These are phyloP conservation scores for Trematomus bernacchii DNA, from an alignment of 2,797 vertebrate species.

Conservation along the genomic window DNA sequence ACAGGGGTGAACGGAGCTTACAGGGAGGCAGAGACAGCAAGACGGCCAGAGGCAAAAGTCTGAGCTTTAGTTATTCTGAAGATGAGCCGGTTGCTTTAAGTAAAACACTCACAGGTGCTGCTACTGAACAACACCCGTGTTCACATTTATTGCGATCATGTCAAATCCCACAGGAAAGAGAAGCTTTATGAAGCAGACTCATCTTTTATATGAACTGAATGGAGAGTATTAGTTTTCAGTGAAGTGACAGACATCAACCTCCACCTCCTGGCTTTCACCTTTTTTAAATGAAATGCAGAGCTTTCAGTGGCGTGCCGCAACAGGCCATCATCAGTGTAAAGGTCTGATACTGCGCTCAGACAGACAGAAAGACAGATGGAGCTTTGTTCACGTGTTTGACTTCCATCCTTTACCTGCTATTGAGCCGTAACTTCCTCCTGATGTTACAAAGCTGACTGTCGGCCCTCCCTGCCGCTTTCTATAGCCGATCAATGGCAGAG, in stretches of 20 bases:
- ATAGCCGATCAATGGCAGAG: constrained; percentile 70
- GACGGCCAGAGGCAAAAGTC: constrained; percentile 31
- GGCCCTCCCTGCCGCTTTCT: constrained; percentile 59
- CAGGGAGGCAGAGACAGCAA: constrained; percentile 12
- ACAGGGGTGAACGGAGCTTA: constrained; percentile 52
- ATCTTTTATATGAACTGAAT: constrained; percentile 58
- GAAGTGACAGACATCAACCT: constrained; percentile 31
- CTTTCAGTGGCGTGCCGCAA: constrained; percentile 50
- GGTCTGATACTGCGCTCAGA: constrained; percentile 28
- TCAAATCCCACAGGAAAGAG: constrained; percentile 42
- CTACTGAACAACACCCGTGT: constrained; percentile 38
- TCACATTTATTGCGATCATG: constrained; percentile 31
- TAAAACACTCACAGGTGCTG: constrained; percentile 22
- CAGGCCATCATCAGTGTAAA: constrained; percentile 49
- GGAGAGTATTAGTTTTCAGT: constrained; percentile 27
- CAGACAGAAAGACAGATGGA: constrained; percentile 24
- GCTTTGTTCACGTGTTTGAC: constrained; percentile 69
- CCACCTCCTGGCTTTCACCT: constrained; percentile 24
- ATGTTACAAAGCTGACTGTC: constrained; percentile 68
- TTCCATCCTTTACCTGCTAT: constrained; percentile 62
- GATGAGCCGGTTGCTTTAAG: constrained; percentile 7
- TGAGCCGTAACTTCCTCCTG: constrained; percentile 68
- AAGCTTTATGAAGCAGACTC: constrained; percentile 29
- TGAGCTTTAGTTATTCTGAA: constrained; percentile 24
- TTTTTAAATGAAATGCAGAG: not conserved